A percentile compares a stretch with the other conserved stretches of the same genome.
These are phyloP conservation scores for silkworm (Bombyx mori) DNA, from an alignment of 1,140 invertebrate species.

Conservation along the genomic window DNA sequence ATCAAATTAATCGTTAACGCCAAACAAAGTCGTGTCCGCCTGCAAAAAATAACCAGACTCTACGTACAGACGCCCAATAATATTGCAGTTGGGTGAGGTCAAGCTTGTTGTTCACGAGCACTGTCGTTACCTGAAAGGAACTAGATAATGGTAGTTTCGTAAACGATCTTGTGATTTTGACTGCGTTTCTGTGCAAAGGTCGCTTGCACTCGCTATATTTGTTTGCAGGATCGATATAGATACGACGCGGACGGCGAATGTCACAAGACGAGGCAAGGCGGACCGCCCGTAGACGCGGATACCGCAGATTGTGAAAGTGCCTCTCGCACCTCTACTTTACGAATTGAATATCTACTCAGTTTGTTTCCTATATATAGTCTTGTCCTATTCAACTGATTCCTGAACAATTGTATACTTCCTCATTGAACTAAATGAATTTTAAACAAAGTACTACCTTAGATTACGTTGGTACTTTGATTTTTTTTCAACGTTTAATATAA, in stretches of 20 bases:
- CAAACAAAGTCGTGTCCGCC: not conserved
- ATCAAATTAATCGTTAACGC: not conserved
- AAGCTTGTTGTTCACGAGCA: not conserved
- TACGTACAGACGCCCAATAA: not conserved
- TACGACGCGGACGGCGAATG: not conserved
- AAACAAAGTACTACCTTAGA: no score
- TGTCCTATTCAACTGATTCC: not conserved
- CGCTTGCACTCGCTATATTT: not conserved
- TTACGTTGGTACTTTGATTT: no score
- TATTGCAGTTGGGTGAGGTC: conserved; percentile 5
- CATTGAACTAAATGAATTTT: no score
- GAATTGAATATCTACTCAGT: conserved; percentile 13
- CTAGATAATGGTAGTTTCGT: not conserved
- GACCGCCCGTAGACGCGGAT: no score
- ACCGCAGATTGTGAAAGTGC: conserved; percentile 52
- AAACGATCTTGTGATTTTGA: conserved; percentile 24
- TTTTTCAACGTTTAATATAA: no score
- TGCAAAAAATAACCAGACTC: not conserved
- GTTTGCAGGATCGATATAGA: not conserved
- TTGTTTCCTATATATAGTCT: not conserved
- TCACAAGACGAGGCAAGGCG: not conserved
- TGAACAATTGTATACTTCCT: no score
- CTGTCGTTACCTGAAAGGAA: not conserved
- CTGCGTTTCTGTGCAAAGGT: conserved; percentile 14
- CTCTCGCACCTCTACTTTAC: conserved; percentile 31